Conservation (phyloP, 30 jellyfish, hydroid and myxozoan species). For the Chrysaora quinquecirrha region DNA sequence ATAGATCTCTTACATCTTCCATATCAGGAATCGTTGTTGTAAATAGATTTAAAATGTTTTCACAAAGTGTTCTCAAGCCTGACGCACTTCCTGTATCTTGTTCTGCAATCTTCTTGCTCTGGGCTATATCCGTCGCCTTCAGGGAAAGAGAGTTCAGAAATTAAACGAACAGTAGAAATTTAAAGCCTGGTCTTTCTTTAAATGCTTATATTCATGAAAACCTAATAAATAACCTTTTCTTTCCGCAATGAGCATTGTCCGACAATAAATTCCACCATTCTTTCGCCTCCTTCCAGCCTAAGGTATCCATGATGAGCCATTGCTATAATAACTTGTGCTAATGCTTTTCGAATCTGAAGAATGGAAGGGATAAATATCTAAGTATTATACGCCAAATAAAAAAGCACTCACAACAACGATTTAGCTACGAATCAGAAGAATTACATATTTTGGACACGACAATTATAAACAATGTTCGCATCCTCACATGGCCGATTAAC, state of each 20-base stretch:
- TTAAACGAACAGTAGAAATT: too few species aligned
- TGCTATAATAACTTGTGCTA: slow-evolving; percentile 96
- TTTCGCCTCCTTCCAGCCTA: slow-evolving; percentile 91
- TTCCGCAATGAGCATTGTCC: slow-evolving; percentile 86
- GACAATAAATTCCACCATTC: slow-evolving; percentile 86
- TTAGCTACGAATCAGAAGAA: too few species aligned
- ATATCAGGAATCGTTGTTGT: slow-evolving; percentile 86
- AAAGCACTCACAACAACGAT: too few species aligned
- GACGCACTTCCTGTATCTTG: slow-evolving; percentile 42
- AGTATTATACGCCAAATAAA: too few species aligned
- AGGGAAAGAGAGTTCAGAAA: too few species aligned
- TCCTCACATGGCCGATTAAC: too few species aligned
- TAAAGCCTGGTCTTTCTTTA: too few species aligned
- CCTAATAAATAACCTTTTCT: slow-evolving; percentile 76
- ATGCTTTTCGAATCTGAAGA: slow-evolving; percentile 81
- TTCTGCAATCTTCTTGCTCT: neutral
- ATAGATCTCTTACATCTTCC: slow-evolving; percentile 87
- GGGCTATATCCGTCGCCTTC: too few species aligned
- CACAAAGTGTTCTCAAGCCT: slow-evolving; percentile 79
- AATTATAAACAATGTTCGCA: too few species aligned
- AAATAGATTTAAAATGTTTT: slow-evolving; percentile 84
- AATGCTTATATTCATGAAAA: too few species aligned
- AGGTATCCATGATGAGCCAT: slow-evolving; percentile 98
- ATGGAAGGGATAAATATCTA: too few species aligned
- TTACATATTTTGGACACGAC: too few species aligned